Evolutionary conservation across 1,140 invertebrate genomes (phyloP).

Genomic region (Leptinotarsa undecemlineata): DNA sequence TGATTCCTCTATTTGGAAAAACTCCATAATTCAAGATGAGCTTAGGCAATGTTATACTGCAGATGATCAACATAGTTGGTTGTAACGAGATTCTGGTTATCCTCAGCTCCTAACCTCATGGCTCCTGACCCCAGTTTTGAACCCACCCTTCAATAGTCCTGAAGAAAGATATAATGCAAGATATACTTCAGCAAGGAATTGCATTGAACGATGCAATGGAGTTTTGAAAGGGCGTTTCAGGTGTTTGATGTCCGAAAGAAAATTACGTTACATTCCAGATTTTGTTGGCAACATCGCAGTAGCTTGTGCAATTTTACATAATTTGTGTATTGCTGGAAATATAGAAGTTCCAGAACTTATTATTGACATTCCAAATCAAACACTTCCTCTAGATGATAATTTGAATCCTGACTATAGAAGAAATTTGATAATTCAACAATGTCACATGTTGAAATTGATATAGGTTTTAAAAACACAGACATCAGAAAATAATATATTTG

Average conservation of each 20-base stretch:
- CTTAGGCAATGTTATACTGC: slow-evolving; percentile 19
- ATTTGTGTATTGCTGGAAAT: not conserved
- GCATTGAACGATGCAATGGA: too few relatives aligned
- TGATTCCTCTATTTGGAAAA: slow-evolving; percentile 43
- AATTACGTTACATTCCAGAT: not conserved
- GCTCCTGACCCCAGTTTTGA: slow-evolving; percentile 36
- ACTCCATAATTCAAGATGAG: slow-evolving; percentile 26
- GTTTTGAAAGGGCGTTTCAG: too few relatives aligned
- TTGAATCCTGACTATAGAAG: not conserved
- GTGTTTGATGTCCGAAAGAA: too few relatives aligned
- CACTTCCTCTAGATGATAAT: not conserved
- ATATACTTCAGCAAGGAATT: too few relatives aligned
- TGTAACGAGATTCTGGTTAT: slow-evolving; percentile 39
- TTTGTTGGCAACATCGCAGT: not conserved
- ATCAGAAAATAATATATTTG: too few relatives aligned
- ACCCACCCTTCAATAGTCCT: not conserved
- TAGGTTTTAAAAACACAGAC: too few relatives aligned
- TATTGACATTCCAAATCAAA: not conserved
- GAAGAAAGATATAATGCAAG: too few relatives aligned
- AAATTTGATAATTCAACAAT: not conserved
- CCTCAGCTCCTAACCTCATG: slow-evolving; percentile 35
- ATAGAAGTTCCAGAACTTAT: not conserved
- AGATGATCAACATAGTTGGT: slow-evolving; percentile 14
- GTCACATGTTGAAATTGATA: too few relatives aligned
- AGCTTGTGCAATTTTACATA: slow-evolving; percentile 17